Conservation (phyloP, 2,797 vertebrate species). For the Fistularia commersonii region DNA sequence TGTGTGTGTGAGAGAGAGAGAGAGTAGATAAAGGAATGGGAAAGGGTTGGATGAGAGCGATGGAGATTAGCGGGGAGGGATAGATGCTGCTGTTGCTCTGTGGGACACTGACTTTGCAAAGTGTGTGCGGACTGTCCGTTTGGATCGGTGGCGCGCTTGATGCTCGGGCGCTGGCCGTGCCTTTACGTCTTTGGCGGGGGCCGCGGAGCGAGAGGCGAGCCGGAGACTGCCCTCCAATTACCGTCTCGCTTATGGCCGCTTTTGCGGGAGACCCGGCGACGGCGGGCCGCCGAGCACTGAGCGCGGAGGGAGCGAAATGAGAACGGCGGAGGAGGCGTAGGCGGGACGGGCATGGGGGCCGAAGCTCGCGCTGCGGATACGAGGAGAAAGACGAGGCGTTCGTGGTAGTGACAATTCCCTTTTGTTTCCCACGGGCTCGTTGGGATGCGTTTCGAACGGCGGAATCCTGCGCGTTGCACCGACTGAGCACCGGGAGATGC, state of each 20-base stretch:
- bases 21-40: conserved; percentile 38
- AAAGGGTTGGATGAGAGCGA: conserved; percentile 42
- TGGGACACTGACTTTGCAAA: conserved; percentile 32
- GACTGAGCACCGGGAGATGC: too few species aligned
- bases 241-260: conserved; percentile 4
- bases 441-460: too few species aligned
- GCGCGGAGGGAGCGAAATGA: conserved; percentile 24
- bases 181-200: conserved; percentile 6
- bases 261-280: conserved; percentile 13
- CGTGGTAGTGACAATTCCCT: too few species aligned
- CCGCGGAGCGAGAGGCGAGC: conserved; percentile 3
- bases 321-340: conserved; percentile 1
- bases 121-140: conserved; percentile 31
- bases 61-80: conserved; percentile 50
- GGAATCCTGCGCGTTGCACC: too few species aligned
- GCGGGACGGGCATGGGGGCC: conserved; percentile 5
- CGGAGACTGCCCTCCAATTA: conserved; percentile 10
- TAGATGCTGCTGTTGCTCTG: conserved; percentile 46
- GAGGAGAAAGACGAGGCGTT: conserved; percentile 13
- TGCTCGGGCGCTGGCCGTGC: conserved; percentile 10
- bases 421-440: too few species aligned
- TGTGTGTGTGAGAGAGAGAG: conserved; percentile 19
- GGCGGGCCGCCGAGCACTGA: conserved; percentile 7
- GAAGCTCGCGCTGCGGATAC: conserved; percentile 5
- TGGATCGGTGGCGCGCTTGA: conserved; percentile 22